A percentile compares a stretch with the other conserved stretches of the same genome.
Evolutionary conservation across 2,888 invertebrate genomes (phyloP).

Genomic region (Pachycephus smyrnensis): DNA sequence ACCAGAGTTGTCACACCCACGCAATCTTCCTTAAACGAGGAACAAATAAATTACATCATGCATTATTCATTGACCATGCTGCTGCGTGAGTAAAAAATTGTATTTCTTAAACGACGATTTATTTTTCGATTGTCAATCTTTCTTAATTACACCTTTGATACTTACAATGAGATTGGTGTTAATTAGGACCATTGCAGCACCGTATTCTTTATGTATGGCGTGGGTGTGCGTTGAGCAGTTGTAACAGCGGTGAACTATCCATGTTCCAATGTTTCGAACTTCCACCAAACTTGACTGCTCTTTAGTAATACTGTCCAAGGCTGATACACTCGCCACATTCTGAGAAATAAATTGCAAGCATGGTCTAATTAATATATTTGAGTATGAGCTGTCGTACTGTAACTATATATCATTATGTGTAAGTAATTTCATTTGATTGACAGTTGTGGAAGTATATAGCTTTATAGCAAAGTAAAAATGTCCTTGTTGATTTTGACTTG

Average conservation of each 20-base stretch:
- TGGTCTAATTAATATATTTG: too few relatives aligned
- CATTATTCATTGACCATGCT: constrained; percentile 2
- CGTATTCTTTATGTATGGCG: constrained; percentile 72
- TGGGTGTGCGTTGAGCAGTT: constrained; percentile 76
- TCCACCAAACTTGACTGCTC: constrained; percentile 73
- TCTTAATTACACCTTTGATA: constrained; percentile 30
- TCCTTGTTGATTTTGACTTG: too few relatives aligned
- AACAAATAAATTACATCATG: constrained; percentile 5
- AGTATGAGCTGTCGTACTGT: too few relatives aligned
- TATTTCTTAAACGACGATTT: constrained; percentile 9
- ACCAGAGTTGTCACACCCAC: too few relatives aligned
- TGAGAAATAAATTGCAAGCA: constrained; percentile 33
- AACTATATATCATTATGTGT: too few relatives aligned
- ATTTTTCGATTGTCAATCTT: neutral
- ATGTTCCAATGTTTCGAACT: constrained; percentile 71
- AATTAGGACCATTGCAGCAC: constrained; percentile 70
- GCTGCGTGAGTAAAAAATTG: constrained; percentile 2
- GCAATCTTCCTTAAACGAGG: too few relatives aligned
- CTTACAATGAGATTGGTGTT: constrained; percentile 73
- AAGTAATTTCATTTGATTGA: too few relatives aligned
- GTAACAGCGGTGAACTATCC: constrained; percentile 74
- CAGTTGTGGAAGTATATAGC: too few relatives aligned
- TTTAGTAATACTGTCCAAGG: constrained; percentile 69
- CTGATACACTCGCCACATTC: constrained; percentile 70
- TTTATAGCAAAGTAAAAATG: too few relatives aligned